Evolutionary conservation across 1,140 invertebrate genomes (phyloP).

Genomic region (Reticulitermes speratus): DNA sequence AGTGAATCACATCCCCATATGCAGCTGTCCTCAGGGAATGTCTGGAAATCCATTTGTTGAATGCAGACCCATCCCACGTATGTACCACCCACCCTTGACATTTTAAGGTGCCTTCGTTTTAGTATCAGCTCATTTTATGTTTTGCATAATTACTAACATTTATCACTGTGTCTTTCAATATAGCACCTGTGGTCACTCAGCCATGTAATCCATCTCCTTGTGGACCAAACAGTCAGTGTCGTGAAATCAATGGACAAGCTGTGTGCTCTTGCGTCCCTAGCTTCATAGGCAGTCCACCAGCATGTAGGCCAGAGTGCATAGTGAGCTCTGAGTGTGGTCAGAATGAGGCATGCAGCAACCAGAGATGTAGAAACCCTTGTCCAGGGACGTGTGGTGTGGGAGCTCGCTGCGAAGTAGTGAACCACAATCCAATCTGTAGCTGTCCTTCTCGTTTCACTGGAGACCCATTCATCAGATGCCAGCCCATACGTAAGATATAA

Average conservation of each 20-base stretch:
- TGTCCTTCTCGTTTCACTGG: constrained; percentile 56
- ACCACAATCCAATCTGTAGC: constrained; percentile 54
- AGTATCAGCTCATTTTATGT: neutral
- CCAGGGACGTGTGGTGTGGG: constrained; percentile 55
- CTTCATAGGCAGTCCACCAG: constrained; percentile 50
- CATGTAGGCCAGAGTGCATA: constrained; percentile 53
- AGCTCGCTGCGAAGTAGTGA: constrained; percentile 56
- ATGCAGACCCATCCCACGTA: constrained; percentile 43
- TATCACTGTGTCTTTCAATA: neutral
- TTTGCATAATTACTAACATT: neutral
- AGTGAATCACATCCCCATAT: constrained; percentile 46
- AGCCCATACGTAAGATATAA: constrained; percentile 38
- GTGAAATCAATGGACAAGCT: constrained; percentile 49
- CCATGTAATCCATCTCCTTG: constrained; percentile 52
- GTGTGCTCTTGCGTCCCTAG: constrained; percentile 52
- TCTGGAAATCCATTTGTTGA: constrained; percentile 49
- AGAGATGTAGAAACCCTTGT: constrained; percentile 54
- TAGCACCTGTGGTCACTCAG: constrained; percentile 44
- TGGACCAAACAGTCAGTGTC: constrained; percentile 49
- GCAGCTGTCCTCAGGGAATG: constrained; percentile 49
- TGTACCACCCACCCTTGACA: constrained; percentile 36
- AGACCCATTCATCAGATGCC: constrained; percentile 48
- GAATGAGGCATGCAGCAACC: constrained; percentile 53
- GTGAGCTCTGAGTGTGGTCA: constrained; percentile 50
- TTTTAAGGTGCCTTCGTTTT: neutral